Evolutionary conservation across 2,888 invertebrate species (phyloP), one percentile per base, ranked within the genome.

Genomic region (Embidobia sp.): DNA sequence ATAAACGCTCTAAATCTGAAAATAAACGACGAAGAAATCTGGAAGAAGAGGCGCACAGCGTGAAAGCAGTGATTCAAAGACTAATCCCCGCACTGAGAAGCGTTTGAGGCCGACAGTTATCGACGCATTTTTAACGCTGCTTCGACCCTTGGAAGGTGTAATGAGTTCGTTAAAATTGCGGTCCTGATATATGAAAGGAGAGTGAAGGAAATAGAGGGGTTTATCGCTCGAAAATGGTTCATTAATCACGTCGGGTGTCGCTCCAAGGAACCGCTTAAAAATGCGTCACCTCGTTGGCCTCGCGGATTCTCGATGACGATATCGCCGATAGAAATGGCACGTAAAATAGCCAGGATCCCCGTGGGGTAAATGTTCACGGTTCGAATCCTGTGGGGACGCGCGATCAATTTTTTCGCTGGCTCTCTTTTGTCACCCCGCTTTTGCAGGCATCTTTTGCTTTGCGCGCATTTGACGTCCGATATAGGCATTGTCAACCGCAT

Each of bases 281-380:
- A 51, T 51, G 27, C 29, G n/a, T n/a, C n/a, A n/a, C n/a, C n/a
- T n/a, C n/a, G n/a, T n/a, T 46, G 46, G 15, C 40, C 27, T 42
- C 26, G 33, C 49, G 53, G 78, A 79, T 81, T 80, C 75, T 77
- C 72, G 81, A 87, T 84, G 86, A 87, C 85, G 85, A 86, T 82
- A 85, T 86, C 87, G 84, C 83, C 85, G 85, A 85, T 87, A 86
- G 88, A 88, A 88, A 88, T 86, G 87, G 86, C 83, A 83, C 87
- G 86, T 87, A 87, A 88, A 88, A 88, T 86, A 85, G 84, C 83
- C 85, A 81, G 80, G 79, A 83, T 81, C 83, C 87, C 84, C 86
- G 48, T 64, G 86, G 84, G 87, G 84, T 80, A 81, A 84, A 85
- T 87, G 85, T 85, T 83, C 80, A 80, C 76, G 76, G 75, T 74